Evolutionary conservation across 1,140 invertebrate species (phyloP), one percentile per base, ranked within the genome.

Genomic region (Schlechtendalia chinensis): DNA sequence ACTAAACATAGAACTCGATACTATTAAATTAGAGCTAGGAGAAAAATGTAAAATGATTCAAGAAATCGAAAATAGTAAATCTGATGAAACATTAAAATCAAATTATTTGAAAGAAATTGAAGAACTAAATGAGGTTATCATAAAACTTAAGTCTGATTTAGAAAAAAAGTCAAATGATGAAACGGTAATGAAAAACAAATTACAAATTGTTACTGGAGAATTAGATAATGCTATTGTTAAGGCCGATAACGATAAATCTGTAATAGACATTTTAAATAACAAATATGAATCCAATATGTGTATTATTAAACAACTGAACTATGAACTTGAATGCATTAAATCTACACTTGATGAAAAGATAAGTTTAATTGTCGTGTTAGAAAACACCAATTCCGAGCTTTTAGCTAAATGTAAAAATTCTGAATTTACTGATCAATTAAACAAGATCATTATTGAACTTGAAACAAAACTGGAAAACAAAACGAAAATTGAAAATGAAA

Each of bases 401-500:
- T 11, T 14, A 10, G 5, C 19, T 17, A 77, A 77, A 77, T 27
- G 32, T 39, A 59, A 45, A 6, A 24, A 59, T 17, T 59, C 32
- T 14, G 56, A 77, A 39, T 3, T 39, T 14, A 39, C 2, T 24
- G 16, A 77, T 16, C 32, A 77, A 39, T 4, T 59, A 39, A 24
- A 56, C 22, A 39, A 56, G 16, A 77, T 22, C 14, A 45, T 77
- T n/a, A 0, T 5, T 39, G 72, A 77, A 6, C 54, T 77, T 56
- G n/a, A 59, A 45, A 11, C 22, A 0, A 27, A 59, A 17, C 14
- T 77, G n/a, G 72, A 77, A 27, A 19, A 53, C 5, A 74, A 74
- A 77, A 58, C 24, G 16, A 45, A 22, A 77, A 39, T 77, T 77
- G 72, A 77, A 77, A 77, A 56, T 77, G 29, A 75, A 22, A 22